These are phyloP conservation scores for Mionectes olivaceus DNA, from an alignment of 2,797 vertebrate species.

Conservation along the genomic window DNA sequence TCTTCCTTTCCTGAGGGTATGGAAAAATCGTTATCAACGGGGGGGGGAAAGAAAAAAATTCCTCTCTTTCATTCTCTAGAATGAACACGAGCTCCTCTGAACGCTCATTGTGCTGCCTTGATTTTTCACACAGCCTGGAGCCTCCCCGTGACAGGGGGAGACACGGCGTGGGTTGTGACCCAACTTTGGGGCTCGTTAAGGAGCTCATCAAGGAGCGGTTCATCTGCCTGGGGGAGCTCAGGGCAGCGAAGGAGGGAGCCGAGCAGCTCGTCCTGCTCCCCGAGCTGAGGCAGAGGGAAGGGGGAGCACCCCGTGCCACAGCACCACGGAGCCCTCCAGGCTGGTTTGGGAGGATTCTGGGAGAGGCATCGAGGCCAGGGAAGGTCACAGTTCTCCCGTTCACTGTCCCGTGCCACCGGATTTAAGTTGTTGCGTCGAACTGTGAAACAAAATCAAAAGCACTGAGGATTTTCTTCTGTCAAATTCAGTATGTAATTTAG, in stretches of 20 bases:
- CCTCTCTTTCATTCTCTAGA: constrained; percentile 16
- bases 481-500: not conserved
- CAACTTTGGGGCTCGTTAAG: constrained; percentile 42
- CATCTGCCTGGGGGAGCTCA: not conserved
- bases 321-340: not conserved
- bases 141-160: constrained; percentile 15
- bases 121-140: constrained; percentile 41
- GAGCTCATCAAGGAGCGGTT: not conserved
- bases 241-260: not conserved
- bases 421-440: not conserved
- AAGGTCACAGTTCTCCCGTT: not conserved
- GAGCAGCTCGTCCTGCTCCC: not conserved
- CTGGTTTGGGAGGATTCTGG: rapidly evolving
- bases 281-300: rapidly evolving
- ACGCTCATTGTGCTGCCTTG: not conserved
- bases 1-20: not conserved
- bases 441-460: not conserved
- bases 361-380: not conserved
- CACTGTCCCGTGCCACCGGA: rapidly evolving
- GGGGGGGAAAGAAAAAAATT: not conserved
- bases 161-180: constrained; percentile 17
- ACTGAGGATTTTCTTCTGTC: not conserved
- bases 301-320: rapidly evolving
- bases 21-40: not conserved
- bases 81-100: not conserved